These are phyloP conservation scores for Zaprionus ornatus DNA, from an alignment of 1,140 invertebrate genomes.

Conservation along the genomic window DNA sequence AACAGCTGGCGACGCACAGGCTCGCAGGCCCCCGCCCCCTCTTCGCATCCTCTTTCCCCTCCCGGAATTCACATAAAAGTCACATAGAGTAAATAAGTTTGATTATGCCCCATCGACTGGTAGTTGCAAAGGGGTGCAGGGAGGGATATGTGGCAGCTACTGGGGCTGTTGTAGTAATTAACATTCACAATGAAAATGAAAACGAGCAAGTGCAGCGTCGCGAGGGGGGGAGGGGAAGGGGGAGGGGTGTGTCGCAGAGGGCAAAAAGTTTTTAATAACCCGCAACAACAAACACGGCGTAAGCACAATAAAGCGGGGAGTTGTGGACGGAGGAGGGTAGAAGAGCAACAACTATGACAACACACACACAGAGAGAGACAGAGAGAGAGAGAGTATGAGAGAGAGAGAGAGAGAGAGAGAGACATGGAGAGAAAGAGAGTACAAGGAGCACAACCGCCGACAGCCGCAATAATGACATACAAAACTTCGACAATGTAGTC, in stretches of 20 bases:
- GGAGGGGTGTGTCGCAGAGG: conserved; percentile 11
- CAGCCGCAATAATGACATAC: conserved; percentile 79
- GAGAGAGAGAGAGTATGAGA: neutral
- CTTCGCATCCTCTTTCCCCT: too few species aligned
- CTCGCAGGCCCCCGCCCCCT: conserved; percentile 5
- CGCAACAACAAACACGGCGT: conserved; percentile 64
- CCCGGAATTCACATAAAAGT: conserved; percentile 72
- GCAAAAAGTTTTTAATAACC: conserved; percentile 76
- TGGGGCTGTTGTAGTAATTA: conserved; percentile 64
- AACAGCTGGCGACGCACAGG: conserved; percentile 11
- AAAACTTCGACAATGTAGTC: conserved; percentile 80
- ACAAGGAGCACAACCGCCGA: conserved; percentile 57
- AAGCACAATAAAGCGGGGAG: conserved; percentile 15
- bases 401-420: neutral
- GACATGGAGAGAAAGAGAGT: neutral
- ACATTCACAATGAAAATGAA: conserved; percentile 69
- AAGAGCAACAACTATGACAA: conserved; percentile 20
- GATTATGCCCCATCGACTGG: conserved; percentile 47
- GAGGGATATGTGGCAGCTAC: neutral
- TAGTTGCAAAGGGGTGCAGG: neutral
- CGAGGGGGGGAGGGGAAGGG: neutral
- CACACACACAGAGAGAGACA: conserved; percentile 3
- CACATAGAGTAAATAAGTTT: conserved; percentile 76
- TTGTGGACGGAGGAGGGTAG: neutral
- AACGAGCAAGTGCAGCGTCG: conserved; percentile 63